Conservation (phyloP, 2,113 vertebrate genomes). For the Engraulis encrasicolus region DNA sequence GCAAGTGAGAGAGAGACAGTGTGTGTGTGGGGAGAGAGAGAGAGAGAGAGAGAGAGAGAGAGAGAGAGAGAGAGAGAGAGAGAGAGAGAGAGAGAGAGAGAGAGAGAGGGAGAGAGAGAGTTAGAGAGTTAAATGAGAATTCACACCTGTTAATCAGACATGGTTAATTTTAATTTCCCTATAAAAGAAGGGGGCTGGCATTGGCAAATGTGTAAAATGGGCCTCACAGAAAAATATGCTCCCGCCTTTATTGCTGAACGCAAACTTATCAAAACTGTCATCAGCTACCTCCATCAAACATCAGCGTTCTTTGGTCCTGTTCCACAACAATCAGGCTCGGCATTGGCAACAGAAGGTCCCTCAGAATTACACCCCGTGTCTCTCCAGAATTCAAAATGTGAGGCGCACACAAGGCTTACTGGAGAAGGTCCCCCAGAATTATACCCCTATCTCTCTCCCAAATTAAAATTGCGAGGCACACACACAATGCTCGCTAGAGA, state of each 20-base stretch:
- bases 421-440: not conserved
- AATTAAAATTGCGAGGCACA: not conserved
- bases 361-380: not conserved
- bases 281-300: not conserved
- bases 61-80: not conserved
- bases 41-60: not conserved
- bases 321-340: not conserved
- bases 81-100: not conserved
- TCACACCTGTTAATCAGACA: not conserved
- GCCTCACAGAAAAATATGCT: too few relatives aligned
- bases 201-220: too few relatives aligned
- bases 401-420: not conserved
- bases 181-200: too few relatives aligned
- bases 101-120: too few relatives aligned
- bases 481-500: conserved; percentile 2
- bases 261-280: not conserved
- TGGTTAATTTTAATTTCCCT: not conserved
- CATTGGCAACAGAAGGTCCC: not conserved
- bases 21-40: not conserved
- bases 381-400: not conserved
- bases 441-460: not conserved
- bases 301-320: not conserved
- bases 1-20: not conserved
- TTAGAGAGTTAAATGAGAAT: too few relatives aligned
- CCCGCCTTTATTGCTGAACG: not conserved